phyloP scores from a whole-genome alignment of 2,797 vertebrate species.

The Capromys pilorides region DNA sequence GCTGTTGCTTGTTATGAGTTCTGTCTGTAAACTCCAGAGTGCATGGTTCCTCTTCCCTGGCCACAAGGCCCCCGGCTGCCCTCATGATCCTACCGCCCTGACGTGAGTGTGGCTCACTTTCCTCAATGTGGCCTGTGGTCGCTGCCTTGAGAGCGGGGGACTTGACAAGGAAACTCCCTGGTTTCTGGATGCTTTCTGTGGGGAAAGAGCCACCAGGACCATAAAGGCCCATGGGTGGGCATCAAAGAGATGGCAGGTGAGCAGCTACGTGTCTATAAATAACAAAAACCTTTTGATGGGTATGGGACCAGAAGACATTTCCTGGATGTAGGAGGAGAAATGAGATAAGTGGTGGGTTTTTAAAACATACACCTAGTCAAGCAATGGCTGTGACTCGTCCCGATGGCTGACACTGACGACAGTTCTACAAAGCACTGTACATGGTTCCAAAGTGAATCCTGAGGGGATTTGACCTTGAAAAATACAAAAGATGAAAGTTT shows the following conservation, averaged over 20 bases:
- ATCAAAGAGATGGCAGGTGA: background rate
- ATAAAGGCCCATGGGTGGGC: background rate
- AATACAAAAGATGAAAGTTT: too few relatives aligned
- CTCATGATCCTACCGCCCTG: background rate
- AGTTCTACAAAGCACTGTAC: too few relatives aligned
- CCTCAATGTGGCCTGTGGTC: background rate
- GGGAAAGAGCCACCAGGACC: background rate
- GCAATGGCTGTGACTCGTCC: too few relatives aligned
- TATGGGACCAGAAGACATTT: background rate
- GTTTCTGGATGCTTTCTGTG: background rate
- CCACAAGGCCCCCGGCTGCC: background rate
- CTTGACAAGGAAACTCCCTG: background rate
- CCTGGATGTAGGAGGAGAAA: background rate
- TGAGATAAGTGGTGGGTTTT: background rate
- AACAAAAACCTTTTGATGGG: background rate
- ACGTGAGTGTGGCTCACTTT: background rate
- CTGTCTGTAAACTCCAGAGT: slow-evolving; percentile 3
- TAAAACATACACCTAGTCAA: background rate
- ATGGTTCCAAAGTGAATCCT: too few relatives aligned
- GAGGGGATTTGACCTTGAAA: too few relatives aligned
- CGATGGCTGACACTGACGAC: too few relatives aligned
- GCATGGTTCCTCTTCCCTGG: slow-evolving; percentile 50
- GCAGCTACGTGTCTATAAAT: background rate
- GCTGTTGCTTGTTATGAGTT: background rate
- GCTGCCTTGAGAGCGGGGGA: background rate